phyloP scores from a whole-genome alignment of 2,113 vertebrate species.

The Vidua chalybeata region DNA sequence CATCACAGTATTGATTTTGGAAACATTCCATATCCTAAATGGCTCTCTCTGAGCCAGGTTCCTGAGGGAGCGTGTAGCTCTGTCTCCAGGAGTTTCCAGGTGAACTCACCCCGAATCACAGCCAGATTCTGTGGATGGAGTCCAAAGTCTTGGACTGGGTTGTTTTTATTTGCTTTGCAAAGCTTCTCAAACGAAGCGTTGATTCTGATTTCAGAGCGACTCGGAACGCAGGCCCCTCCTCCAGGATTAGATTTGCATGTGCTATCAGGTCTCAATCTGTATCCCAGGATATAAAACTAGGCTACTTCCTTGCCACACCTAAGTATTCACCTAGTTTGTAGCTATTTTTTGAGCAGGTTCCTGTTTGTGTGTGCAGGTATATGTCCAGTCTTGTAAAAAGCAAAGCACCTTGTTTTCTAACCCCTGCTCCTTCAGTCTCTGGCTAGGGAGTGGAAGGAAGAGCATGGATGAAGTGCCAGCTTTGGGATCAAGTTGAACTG shows the following conservation, averaged over 20 bases:
- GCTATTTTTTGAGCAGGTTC: neutral
- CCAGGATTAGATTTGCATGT: neutral
- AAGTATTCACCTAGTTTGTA: neutral
- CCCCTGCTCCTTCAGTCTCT: neutral
- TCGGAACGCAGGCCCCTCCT: neutral
- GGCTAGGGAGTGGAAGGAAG: neutral
- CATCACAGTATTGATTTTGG: neutral
- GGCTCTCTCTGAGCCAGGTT: neutral
- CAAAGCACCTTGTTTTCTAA: neutral
- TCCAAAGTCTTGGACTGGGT: neutral
- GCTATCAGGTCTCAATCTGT: neutral
- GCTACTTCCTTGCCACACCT: slow-evolving; percentile 46
- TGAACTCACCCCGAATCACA: accelerated
- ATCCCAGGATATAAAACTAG: neutral
- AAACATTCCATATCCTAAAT: neutral
- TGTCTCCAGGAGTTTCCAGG: neutral
- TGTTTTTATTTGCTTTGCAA: neutral
- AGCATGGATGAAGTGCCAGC: neutral
- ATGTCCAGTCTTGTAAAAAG: neutral
- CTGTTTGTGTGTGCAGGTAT: neutral
- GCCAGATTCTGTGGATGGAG: neutral
- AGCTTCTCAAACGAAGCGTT: neutral
- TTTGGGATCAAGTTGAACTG: neutral
- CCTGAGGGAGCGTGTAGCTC: accelerated
- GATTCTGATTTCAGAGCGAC: neutral